Conservation (phyloP, 2,888 invertebrate species). For the Aelia acuminata region DNA sequence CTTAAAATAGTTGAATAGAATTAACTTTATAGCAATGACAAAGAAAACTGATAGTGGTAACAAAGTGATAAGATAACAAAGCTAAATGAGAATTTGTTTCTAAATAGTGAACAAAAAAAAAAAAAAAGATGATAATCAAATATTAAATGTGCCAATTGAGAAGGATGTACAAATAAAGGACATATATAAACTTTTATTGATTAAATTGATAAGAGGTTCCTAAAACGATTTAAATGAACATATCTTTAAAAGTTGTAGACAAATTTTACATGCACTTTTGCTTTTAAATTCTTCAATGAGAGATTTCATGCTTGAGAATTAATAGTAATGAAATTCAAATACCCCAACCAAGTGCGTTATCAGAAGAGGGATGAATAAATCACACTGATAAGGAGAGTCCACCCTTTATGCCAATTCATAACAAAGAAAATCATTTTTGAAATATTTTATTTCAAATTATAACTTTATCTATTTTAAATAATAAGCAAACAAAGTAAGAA, state of each 20-base stretch:
- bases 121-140: background rate
- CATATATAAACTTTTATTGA: background rate
- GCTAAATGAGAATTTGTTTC: background rate
- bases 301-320: background rate
- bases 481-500: background rate
- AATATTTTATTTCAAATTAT: background rate
- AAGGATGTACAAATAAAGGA: background rate
- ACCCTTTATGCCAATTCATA: background rate
- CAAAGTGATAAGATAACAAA: conserved; percentile 11
- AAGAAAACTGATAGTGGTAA: background rate
- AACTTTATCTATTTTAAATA: background rate
- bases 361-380: background rate
- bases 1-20: background rate
- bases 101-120: background rate
- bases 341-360: background rate
- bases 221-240: background rate
- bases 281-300: background rate
- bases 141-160: background rate
- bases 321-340: background rate
- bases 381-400: background rate
- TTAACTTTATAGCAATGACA: background rate
- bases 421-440: background rate
- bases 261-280: background rate
- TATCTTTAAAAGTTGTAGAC: background rate
- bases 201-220: background rate